Percentiles rank a stretch among this genome's conserved stretches.
These are phyloP conservation scores for Drosophila pandora DNA, from an alignment of 1,140 invertebrate genomes.

Conservation along the genomic window DNA sequence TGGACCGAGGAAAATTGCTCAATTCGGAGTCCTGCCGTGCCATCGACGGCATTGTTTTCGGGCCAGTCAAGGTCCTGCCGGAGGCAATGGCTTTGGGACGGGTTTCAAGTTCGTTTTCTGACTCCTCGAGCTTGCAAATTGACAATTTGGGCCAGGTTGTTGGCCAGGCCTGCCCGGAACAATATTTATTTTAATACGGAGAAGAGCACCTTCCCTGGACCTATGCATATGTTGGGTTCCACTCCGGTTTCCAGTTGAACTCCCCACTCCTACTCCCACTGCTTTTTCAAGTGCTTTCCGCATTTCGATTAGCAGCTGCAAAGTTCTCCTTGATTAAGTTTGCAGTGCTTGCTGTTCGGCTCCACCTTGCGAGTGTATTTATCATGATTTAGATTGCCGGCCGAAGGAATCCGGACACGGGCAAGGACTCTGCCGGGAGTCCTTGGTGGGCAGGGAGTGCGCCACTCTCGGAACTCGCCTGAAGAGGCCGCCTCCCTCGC, in stretches of 20 bases:
- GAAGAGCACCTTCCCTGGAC: no score
- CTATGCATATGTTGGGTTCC: no score
- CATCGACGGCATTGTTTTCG: neutral
- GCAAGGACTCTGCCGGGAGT: neutral
- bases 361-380: conserved; percentile 31
- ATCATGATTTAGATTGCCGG: conserved; percentile 40
- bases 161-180: no score
- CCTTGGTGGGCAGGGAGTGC: no score
- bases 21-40: conserved; percentile 5
- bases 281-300: conserved; percentile 1
- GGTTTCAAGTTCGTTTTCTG: conserved; percentile 22
- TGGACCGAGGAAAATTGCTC: conserved; percentile 15
- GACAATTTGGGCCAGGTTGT: neutral
- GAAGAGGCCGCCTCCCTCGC: neutral
- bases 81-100: no score
- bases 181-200: no score
- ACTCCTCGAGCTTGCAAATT: conserved; percentile 5
- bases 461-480: no score
- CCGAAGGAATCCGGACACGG: conserved; percentile 6
- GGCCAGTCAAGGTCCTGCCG: neutral
- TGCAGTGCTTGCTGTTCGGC: neutral
- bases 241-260: no score
- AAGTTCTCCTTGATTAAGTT: conserved; percentile 40
- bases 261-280: no score
- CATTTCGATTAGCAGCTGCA: conserved; percentile 32